phyloP scores from a whole-genome alignment of 1,140 invertebrate genomes.

The Sitobion miscanthi region DNA sequence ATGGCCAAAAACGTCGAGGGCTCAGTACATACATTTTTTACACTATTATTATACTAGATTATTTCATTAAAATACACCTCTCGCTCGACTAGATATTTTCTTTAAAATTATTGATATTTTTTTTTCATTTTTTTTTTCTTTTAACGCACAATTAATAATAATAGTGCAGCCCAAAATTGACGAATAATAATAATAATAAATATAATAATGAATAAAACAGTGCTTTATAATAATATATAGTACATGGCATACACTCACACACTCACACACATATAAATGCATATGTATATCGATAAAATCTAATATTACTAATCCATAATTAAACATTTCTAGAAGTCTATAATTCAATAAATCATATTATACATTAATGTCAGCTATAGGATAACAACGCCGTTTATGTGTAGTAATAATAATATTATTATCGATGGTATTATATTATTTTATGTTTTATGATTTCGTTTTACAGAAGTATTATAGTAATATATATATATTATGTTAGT shows the following conservation, averaged over 20 bases:
- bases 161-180: conserved; percentile 52
- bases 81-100: conserved; percentile 35
- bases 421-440: background rate
- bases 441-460: background rate
- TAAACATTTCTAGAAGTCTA: conserved; percentile 54
- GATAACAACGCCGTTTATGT: background rate
- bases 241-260: background rate
- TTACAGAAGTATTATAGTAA: background rate
- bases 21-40: conserved; percentile 9
- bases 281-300: conserved; percentile 23
- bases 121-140: background rate
- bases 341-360: conserved; percentile 56
- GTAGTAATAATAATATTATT: background rate
- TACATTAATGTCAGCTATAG: conserved; percentile 8
- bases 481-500: background rate
- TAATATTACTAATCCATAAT: conserved; percentile 33
- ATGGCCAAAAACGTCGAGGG: conserved; percentile 36
- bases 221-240: conserved; percentile 38
- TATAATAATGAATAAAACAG: conserved; percentile 41
- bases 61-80: background rate
- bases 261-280: background rate
- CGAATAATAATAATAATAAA: conserved; percentile 32
- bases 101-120: background rate
- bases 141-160: background rate
- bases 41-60: background rate